These are phyloP conservation scores for Eupeodes latifasciatus DNA, from an alignment of 2,888 invertebrate species.

Conservation along the genomic window DNA sequence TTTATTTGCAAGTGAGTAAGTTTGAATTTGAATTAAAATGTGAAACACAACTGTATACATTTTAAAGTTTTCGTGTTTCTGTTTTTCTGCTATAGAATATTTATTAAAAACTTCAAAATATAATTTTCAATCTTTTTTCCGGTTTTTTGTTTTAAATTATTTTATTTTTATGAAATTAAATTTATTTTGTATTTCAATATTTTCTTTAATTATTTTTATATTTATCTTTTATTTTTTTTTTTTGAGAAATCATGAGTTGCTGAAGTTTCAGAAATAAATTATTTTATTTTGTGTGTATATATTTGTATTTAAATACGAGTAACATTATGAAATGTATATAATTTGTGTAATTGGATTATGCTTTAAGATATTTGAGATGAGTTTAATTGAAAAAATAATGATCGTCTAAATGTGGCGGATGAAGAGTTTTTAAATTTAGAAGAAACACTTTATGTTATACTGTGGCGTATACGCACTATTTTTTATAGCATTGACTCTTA, in stretches of 20 bases:
- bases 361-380: too few relatives aligned
- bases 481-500: too few relatives aligned
- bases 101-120: not conserved
- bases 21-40: constrained; percentile 27
- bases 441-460: too few relatives aligned
- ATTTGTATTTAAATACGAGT: too few relatives aligned
- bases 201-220: not conserved
- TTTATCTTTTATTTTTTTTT: not conserved
- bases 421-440: too few relatives aligned
- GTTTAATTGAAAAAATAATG: too few relatives aligned
- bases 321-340: too few relatives aligned
- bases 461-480: too few relatives aligned
- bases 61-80: not conserved
- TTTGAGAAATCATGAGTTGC: not conserved
- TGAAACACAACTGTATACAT: constrained; percentile 5
- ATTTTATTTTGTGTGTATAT: too few relatives aligned
- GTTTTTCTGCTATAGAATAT: not conserved
- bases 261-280: too few relatives aligned
- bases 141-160: not conserved
- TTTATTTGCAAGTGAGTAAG: constrained; percentile 33
- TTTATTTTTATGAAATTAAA: not conserved
- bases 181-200: constrained; percentile 3
- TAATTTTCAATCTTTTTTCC: not conserved
- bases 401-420: too few relatives aligned
- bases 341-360: too few relatives aligned